phyloP scores from a whole-genome alignment of 2,113 vertebrate species.

The Tretioscincus oriximinensis region DNA sequence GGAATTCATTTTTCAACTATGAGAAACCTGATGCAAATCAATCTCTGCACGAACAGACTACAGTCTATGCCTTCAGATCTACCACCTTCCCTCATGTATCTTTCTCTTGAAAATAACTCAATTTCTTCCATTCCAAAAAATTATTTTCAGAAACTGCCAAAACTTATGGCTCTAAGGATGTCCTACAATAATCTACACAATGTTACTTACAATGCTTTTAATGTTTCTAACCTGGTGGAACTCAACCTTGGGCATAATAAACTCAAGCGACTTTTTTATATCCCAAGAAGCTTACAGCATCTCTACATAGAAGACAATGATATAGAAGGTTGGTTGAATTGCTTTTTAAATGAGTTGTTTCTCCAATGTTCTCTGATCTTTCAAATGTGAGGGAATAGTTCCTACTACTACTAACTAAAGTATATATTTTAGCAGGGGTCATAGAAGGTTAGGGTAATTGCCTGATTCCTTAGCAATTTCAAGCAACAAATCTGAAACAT shows the following conservation, averaged over 20 bases:
- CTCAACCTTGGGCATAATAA: slow-evolving; percentile 83
- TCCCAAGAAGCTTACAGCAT: slow-evolving; percentile 80
- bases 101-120: slow-evolving; percentile 80
- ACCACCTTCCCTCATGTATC: slow-evolving; percentile 78
- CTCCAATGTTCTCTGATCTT: neutral
- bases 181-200: slow-evolving; percentile 76
- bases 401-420: neutral
- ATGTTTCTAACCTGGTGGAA: slow-evolving; percentile 76
- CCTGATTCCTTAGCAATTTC: neutral
- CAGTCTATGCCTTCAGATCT: slow-evolving; percentile 75
- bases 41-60: slow-evolving; percentile 77
- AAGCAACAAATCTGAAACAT: no score
- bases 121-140: slow-evolving; percentile 78
- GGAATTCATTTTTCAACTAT: slow-evolving; percentile 68
- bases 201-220: slow-evolving; percentile 73
- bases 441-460: neutral
- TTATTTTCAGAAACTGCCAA: slow-evolving; percentile 76
- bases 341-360: slow-evolving; percentile 22
- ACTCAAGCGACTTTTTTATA: slow-evolving; percentile 75
- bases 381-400: neutral
- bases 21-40: slow-evolving; percentile 77
- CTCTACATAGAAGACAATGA: slow-evolving; percentile 80
- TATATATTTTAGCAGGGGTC: neutral
- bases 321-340: slow-evolving; percentile 74
- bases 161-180: slow-evolving; percentile 75